Conservation (phyloP, 2,888 invertebrate genomes). For the Xanthostigma xanthostigma region DNA sequence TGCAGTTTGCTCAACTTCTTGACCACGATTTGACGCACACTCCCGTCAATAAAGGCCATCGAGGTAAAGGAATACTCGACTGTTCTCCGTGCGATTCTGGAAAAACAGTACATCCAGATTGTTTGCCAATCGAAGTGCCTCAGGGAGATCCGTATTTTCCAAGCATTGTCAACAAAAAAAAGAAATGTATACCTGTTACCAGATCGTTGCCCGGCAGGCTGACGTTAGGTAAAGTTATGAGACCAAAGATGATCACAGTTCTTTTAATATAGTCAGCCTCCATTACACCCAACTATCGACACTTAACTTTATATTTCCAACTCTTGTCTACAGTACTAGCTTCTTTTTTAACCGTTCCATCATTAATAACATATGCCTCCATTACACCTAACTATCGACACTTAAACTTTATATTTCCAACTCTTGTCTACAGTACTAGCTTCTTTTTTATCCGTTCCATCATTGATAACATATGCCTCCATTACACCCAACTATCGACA, state of each 20-base stretch:
- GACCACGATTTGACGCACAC: slow-evolving; percentile 53
- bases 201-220: slow-evolving; percentile 23
- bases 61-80: slow-evolving; percentile 28
- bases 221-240: slow-evolving; percentile 1
- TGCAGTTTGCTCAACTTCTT: slow-evolving; percentile 60
- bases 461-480: too few relatives aligned
- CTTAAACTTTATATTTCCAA: too few relatives aligned
- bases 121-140: slow-evolving; percentile 35
- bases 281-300: too few relatives aligned
- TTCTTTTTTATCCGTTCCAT: too few relatives aligned
- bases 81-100: slow-evolving; percentile 33
- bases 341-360: too few relatives aligned
- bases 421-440: too few relatives aligned
- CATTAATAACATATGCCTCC: too few relatives aligned
- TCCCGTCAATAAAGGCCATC: slow-evolving; percentile 32
- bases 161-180: slow-evolving; percentile 21
- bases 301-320: too few relatives aligned
- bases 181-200: slow-evolving; percentile 35
- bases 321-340: too few relatives aligned
- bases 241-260: background rate
- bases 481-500: too few relatives aligned
- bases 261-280: background rate
- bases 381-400: too few relatives aligned
- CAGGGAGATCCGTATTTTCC: slow-evolving; percentile 34
- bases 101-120: slow-evolving; percentile 32